A percentile compares a stretch with the other conserved stretches of the same genome.
These are phyloP conservation scores for Loxodonta africana DNA, from an alignment of 2,113 vertebrate species.

Conservation along the genomic window DNA sequence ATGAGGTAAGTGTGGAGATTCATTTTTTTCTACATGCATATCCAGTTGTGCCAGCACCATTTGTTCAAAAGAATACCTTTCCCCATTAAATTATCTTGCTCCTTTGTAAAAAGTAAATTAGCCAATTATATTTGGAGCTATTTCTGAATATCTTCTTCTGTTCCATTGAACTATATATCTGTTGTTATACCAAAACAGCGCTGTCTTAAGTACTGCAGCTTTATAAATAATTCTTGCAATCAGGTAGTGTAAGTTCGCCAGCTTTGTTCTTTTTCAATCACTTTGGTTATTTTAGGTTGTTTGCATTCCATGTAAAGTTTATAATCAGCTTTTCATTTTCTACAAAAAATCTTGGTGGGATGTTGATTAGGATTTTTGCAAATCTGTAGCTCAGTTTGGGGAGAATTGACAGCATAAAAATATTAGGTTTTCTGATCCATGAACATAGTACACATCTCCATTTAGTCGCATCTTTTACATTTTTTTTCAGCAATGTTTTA, in stretches of 20 bases:
- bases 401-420: no score
- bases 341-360: background rate
- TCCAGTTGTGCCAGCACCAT: background rate
- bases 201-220: background rate
- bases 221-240: background rate
- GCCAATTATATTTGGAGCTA: slow-evolving; percentile 44
- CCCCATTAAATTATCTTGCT: slow-evolving; percentile 17
- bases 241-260: background rate
- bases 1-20: background rate
- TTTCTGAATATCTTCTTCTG: slow-evolving; percentile 16
- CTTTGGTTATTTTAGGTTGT: background rate
- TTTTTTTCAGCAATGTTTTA: no score
- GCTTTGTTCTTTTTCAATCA: slow-evolving; percentile 2
- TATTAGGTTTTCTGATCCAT: no score
- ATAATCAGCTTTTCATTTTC: background rate
- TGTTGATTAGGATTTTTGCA: background rate
- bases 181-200: background rate
- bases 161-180: slow-evolving; percentile 15
- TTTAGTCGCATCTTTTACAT: no score
- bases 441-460: no score
- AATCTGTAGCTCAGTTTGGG: background rate
- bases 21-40: background rate
- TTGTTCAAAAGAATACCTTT: background rate
- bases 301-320: background rate
- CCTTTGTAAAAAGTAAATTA: slow-evolving; percentile 48